Evolutionary conservation across 2,888 invertebrate genomes (phyloP), one percentile per base, ranked within the genome.

Genomic region (Sarcophaga rosellei): DNA sequence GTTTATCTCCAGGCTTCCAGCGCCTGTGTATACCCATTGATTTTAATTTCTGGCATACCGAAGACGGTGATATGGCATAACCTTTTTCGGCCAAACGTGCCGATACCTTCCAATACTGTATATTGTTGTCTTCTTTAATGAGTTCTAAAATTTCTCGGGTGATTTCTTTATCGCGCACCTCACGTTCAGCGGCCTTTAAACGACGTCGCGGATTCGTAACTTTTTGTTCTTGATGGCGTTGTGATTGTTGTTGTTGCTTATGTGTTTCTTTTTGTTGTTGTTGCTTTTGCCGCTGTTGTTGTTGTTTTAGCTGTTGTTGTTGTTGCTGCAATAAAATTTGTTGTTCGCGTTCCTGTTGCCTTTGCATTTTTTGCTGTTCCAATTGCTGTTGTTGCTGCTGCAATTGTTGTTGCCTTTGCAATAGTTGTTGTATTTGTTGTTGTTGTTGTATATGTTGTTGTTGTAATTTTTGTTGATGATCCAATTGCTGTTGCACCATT

Each of bases 101-200:
- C 21, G 93, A 93, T 35, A 93, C 92, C 84, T 93, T 93, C 93
- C 93, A 93, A 84, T 93, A 93, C 82, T 93, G 93, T 82, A 93
- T 93, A 72, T 91, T 92, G 85, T 91, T 92, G 70, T 93, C 93
- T 89, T 92, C 93, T 81, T 92, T 92, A 79, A 93, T 92, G 84
- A 93, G 89, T 87, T 92, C 91, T 77, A 93, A 91, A 85, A 93
- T 93, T 89, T 93, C 93, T 25, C 92, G 91, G 59, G 92, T 93
- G 23, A 93, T 91, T 88, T 91, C 91, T 86, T 91, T 92, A 88
- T 93, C 93, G 73, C 93, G 92, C 74, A 89, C 85, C 75, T 91
- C 91, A 0, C 93, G 91, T 75, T 93, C 93, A 8, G 91, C 92
- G 3, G 92, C 92, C 89, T 92, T 93, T 0, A 93, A 88, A 6